These are phyloP conservation scores for Leptoclinus maculatus DNA, from an alignment of 2,797 vertebrate species.

Conservation along the genomic window DNA sequence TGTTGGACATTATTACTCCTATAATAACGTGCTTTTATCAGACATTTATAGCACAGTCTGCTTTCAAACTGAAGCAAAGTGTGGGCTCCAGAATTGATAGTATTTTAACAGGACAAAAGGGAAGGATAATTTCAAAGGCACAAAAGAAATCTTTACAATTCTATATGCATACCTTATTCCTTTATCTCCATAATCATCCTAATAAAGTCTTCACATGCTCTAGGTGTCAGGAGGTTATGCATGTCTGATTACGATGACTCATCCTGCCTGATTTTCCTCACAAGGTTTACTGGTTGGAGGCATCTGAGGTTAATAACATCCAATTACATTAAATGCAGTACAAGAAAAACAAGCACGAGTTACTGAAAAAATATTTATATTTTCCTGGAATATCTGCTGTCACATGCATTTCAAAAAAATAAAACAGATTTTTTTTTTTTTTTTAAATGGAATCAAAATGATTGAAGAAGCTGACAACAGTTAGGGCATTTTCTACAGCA, in stretches of 20 bases:
- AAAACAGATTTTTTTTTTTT: background rate
- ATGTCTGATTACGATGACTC: constrained; percentile 49
- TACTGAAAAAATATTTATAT: background rate
- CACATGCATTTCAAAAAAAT: background rate
- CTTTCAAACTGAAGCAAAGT: constrained; percentile 10
- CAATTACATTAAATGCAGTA: constrained; percentile 37
- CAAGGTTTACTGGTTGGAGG: constrained; percentile 34
- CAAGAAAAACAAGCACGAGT: constrained; percentile 35
- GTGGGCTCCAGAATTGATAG: background rate
- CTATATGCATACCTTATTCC: background rate
- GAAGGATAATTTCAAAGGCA: constrained; percentile 1
- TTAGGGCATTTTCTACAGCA: background rate
- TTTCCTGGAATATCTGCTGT: constrained; percentile 22
- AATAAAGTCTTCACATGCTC: constrained; percentile 36
- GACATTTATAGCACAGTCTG: background rate
- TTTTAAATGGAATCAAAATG: too few relatives aligned
- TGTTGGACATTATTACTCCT: background rate
- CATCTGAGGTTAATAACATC: constrained; percentile 50
- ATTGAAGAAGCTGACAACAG: background rate
- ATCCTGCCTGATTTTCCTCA: constrained; percentile 37
- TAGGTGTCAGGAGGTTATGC: constrained; percentile 44
- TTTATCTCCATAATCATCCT: constrained; percentile 3
- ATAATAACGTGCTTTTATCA: background rate
- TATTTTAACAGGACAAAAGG: background rate
- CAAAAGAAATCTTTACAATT: constrained; percentile 2